Base-by-base conservation (phyloP, 1,140 invertebrate species). In the Amyelois transitella region DNA sequence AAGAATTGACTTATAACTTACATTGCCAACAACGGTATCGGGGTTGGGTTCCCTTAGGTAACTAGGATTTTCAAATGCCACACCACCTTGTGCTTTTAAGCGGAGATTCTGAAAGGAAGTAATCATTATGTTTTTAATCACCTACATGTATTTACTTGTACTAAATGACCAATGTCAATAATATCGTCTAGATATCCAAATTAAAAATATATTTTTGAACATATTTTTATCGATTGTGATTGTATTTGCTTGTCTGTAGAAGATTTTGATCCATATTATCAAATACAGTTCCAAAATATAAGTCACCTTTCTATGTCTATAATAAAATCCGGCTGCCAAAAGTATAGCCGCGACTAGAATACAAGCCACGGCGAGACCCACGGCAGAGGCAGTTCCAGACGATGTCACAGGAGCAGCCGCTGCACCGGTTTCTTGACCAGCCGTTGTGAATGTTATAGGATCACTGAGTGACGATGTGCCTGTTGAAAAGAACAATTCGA, bases 11-110 rank as follows among this genome's bases (percentile, higher is more conserved):
- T 18, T 44, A 18, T 19, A 4, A 44, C 19, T 89, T 89, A 94
- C 93, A 85, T 94, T 88, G 8, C 32, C 8, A 0, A 77, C 90
- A 54, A 92, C 90, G 68, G 92, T 91, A 65, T 94, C 93, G 82
- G 92, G 91, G 77, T 93, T 92, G 28, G 93, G 90, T 73, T 94
- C 94, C 58, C 94, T 89, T 52, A 95, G 90, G 79, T 96, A 96
- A 67, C 94, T 95, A 0, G 94, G 94, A 88, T 96, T 96, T 77
- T 95, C 94, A 77, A 96, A 96, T 2, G 94, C 94, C 48, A 96
- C 94, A 18, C 93, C 94, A 51, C 91, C 91, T 60, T 90, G 88
- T 18, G 90, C 86, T 58, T 91, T 91, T 17, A 90, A 68, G 52
- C 88, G 86, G 22, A 91, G 76, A 63, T 81, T 86, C 87, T 89